phyloP scores from a whole-genome alignment of 2,888 invertebrate species.

The Campopleginae sp. region DNA sequence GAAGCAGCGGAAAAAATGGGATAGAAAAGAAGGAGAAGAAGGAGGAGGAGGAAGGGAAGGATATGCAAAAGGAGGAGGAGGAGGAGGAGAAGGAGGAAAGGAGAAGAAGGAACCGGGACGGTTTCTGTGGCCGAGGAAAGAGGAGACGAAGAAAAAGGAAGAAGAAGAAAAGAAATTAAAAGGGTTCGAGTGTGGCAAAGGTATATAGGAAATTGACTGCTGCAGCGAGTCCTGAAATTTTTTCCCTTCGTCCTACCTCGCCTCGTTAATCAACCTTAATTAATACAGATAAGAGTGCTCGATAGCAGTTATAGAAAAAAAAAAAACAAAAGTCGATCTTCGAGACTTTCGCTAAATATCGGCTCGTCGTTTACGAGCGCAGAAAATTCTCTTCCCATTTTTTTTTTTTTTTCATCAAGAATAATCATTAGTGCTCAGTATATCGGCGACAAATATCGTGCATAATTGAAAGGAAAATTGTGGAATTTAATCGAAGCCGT shows the following conservation, averaged over 20 bases:
- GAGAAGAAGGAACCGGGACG: background rate
- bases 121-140: conserved; percentile 72
- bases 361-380: conserved; percentile 17
- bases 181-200: conserved; percentile 61
- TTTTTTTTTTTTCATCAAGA: conserved; percentile 2
- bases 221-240: conserved; percentile 22
- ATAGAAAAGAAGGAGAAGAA: conserved; percentile 26
- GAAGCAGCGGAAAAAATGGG: conserved; percentile 23
- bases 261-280: conserved; percentile 67
- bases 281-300: conserved; percentile 60
- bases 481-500: background rate
- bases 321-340: background rate
- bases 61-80: background rate
- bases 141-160: conserved; percentile 55
- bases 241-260: conserved; percentile 32
- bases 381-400: conserved; percentile 13
- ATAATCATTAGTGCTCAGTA: background rate
- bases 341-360: conserved; percentile 29
- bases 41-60: background rate
- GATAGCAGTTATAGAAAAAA: conserved; percentile 16
- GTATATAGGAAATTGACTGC: conserved; percentile 62
- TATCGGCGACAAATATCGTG: background rate
- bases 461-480: background rate
- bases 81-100: conserved; percentile 2
- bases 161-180: conserved; percentile 66